Percentiles rank a stretch among this genome's conserved stretches.
These are phyloP conservation scores for Gryon sp. DNA, from an alignment of 1,140 invertebrate genomes.

Conservation along the genomic window DNA sequence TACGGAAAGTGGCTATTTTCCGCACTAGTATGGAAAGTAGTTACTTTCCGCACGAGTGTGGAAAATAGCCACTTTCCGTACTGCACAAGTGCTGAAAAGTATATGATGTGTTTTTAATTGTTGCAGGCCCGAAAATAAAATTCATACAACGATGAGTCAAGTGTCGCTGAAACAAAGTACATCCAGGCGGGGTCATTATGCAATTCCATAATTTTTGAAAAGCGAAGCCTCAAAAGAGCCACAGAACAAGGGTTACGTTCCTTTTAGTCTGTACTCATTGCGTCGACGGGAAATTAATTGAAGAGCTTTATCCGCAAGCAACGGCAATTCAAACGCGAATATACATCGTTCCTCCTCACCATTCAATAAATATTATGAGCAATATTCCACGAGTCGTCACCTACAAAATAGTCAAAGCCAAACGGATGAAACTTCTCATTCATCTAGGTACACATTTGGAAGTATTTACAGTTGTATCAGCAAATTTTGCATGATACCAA, in stretches of 20 bases:
- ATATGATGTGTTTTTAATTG: slow-evolving; percentile 19
- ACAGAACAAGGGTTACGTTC: slow-evolving; percentile 70
- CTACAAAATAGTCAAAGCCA: slow-evolving; percentile 65
- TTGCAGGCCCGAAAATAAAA: slow-evolving; percentile 72
- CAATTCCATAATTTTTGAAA: slow-evolving; percentile 66
- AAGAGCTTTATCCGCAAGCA: slow-evolving; percentile 68
- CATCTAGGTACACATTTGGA: slow-evolving; percentile 43
- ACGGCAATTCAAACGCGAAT: slow-evolving; percentile 53
- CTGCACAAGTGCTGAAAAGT: too few species aligned
- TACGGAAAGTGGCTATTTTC: too few species aligned
- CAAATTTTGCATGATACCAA: neutral
- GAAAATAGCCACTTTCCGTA: too few species aligned
- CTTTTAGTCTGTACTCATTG: slow-evolving; percentile 75
- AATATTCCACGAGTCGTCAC: slow-evolving; percentile 62
- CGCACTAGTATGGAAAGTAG: too few species aligned
- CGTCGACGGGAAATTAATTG: slow-evolving; percentile 71
- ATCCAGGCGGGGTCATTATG: slow-evolving; percentile 70
- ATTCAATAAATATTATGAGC: slow-evolving; percentile 65
- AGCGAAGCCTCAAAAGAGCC: slow-evolving; percentile 68
- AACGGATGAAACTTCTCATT: slow-evolving; percentile 66
- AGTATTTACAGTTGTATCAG: slow-evolving; percentile 3
- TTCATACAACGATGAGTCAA: slow-evolving; percentile 69
- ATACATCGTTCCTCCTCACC: slow-evolving; percentile 68
- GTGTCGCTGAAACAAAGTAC: slow-evolving; percentile 74
- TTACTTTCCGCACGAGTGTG: too few species aligned